These are phyloP conservation scores for Phodopus roborovskii DNA, from an alignment of 2,113 vertebrate species.

Conservation along the genomic window DNA sequence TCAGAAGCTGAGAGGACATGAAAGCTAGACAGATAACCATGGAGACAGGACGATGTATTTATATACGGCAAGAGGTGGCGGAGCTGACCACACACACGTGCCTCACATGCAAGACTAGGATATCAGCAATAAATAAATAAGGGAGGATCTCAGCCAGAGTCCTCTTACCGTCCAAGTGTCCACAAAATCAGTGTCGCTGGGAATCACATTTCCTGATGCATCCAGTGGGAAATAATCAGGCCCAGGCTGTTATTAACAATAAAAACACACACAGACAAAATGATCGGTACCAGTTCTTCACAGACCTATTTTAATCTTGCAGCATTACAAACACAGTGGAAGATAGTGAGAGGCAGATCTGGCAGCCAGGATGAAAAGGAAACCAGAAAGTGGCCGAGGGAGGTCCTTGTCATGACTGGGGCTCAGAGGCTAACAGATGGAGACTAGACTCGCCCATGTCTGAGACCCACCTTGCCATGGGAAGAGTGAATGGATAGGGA, in stretches of 20 bases:
- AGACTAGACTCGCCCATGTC: rapidly evolving
- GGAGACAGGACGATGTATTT: no score
- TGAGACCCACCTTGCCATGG: rapidly evolving
- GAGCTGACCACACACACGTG: not conserved
- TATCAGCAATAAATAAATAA: no score
- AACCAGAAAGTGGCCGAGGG: not conserved
- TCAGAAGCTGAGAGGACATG: not conserved
- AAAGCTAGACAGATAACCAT: not conserved
- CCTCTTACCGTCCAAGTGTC: constrained; percentile 93
- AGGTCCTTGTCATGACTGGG: not conserved
- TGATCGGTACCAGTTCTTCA: not conserved
- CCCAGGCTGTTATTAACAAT: constrained; percentile 86
- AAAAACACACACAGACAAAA: not conserved
- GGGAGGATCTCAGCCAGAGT: not conserved
- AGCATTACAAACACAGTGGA: not conserved
- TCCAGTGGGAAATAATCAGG: constrained; percentile 88
- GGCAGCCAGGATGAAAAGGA: not conserved
- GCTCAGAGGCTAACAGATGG: not conserved
- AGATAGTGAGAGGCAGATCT: not conserved
- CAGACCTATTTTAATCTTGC: not conserved
- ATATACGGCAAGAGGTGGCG: rapidly evolving
- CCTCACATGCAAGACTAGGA: no score
- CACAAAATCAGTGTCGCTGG: constrained; percentile 85
- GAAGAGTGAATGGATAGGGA: no score
- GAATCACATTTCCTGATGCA: constrained; percentile 85